Conservation (phyloP, 2,113 vertebrate genomes). For the Colistium nudipinnis region DNA sequence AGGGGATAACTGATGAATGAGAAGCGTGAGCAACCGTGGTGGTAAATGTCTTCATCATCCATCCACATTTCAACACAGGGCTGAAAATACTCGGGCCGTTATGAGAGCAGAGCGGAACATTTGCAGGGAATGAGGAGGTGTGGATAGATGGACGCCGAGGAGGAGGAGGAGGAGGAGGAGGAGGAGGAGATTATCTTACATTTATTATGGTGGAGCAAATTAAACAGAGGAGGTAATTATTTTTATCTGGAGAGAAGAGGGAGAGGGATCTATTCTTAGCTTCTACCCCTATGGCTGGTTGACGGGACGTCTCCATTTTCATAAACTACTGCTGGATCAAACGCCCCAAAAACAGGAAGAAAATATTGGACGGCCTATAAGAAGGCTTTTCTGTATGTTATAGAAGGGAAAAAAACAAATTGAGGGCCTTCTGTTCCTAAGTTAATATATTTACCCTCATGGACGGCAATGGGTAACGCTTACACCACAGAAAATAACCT, state of each 20-base stretch:
- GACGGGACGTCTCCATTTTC: slow-evolving; percentile 40
- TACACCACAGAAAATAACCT: slow-evolving; percentile 55
- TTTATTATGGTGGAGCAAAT: slow-evolving; percentile 69
- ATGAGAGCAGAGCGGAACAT: slow-evolving; percentile 40
- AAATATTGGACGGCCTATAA: slow-evolving; percentile 21
- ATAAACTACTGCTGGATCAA: slow-evolving; percentile 9
- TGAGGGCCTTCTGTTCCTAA: slow-evolving; percentile 25
- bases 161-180: slow-evolving; percentile 6
- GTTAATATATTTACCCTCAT: slow-evolving; percentile 44
- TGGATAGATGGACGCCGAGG: slow-evolving; percentile 42
- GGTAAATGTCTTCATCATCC: slow-evolving; percentile 62
- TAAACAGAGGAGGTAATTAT: slow-evolving; percentile 71
- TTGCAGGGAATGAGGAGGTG: slow-evolving; percentile 29
- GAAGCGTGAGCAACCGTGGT: slow-evolving; percentile 34
- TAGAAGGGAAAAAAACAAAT: slow-evolving; percentile 21
- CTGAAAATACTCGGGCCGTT: slow-evolving; percentile 71
- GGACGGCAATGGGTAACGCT: slow-evolving; percentile 38
- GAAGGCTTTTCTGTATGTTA: slow-evolving; percentile 16
- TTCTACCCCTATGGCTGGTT: slow-evolving; percentile 32
- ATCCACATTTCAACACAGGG: slow-evolving; percentile 49
- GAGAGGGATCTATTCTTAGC: slow-evolving; percentile 64
- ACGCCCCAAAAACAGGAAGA: not conserved
- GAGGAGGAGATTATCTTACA: slow-evolving; percentile 64
- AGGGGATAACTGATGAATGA: slow-evolving; percentile 48
- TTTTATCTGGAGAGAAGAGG: slow-evolving; percentile 50